Evolutionary conservation across 2,888 invertebrate species (phyloP).

Genomic region (Ophraella communa): DNA sequence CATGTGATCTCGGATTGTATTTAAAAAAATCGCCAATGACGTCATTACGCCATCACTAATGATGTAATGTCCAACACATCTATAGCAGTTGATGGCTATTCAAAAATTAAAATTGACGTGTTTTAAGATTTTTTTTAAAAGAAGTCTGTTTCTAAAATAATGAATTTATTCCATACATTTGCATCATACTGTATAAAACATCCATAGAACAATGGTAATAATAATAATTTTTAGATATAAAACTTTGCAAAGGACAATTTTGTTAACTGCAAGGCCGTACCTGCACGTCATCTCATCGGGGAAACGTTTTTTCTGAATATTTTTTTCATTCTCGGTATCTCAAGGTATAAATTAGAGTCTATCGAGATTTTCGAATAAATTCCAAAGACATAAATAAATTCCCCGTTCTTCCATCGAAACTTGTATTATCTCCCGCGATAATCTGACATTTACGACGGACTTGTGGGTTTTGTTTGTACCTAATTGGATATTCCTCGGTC

Average conservation of each 20-base stretch:
- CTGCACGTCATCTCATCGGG: background rate
- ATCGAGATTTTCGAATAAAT: conserved; percentile 26
- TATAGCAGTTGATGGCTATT: no score
- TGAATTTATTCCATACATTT: no score
- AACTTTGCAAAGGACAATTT: background rate
- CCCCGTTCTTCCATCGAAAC: conserved; percentile 12
- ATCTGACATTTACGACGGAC: conserved; percentile 31
- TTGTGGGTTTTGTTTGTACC: conserved; percentile 34
- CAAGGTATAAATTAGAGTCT: conserved; percentile 25
- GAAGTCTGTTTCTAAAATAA: no score
- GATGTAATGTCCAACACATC: no score
- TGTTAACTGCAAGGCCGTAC: background rate
- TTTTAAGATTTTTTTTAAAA: no score
- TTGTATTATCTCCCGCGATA: conserved; percentile 17
- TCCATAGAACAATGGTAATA: background rate
- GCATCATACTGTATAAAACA: no score
- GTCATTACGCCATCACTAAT: no score
- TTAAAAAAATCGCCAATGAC: no score
- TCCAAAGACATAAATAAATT: conserved; percentile 17
- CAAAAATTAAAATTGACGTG: no score
- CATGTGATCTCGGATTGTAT: no score
- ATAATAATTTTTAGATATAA: background rate
- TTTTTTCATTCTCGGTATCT: conserved; percentile 25
- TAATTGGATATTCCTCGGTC: conserved; percentile 29
- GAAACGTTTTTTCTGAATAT: conserved; percentile 20